Evolutionary conservation across 2,888 invertebrate species (phyloP), one percentile per base, ranked within the genome.

Genomic region (Amphipoea oculea): DNA sequence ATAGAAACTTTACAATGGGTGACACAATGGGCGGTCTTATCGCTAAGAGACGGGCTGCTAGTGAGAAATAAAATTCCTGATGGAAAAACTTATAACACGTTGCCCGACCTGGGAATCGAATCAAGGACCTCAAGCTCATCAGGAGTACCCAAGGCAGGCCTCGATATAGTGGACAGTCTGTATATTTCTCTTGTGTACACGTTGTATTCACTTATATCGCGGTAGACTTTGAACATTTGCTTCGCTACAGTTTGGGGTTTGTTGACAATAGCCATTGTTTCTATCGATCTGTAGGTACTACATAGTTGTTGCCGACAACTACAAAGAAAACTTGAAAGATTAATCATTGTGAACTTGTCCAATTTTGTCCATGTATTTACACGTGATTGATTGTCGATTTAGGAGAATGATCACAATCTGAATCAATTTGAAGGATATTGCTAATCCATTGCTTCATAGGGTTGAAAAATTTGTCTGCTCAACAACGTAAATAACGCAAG

Each of bases 181-280:
- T 69, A 29, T 40, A 1, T 51, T 5, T 48, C 57, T 63, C 11
- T 23, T 45, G 0, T 40, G 11, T 67, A 20, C 54, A 29, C 23
- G 67, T 62, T 63, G 45, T 54, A 57, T 36, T 67, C 51, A 62
- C 72, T 80, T 72, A 75, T 74, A 68, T 83, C 74, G 74, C 81
- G 17, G 65, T 85, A 65, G 54, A 84, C 42, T 40, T 40, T 11
- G 20, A 73, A 45, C 68, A 63, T 81, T 85, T 85, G 81, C 72
- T 80, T 72, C 36, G 81, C 62, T 69, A 70, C 75, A 69, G 51
- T 81, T 83, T 85, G 63, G 51, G 81, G 85, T 75, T 73, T 83
- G 75, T 85, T 85, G 75, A 76, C 81, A 76, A 48, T 72, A 42
- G 12, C 60, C 40, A 62, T 66, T 57, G 81, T 73, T 72, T 7